phyloP scores from a whole-genome alignment of 1,140 invertebrate genomes.

The Zaprionus ghesquierei region DNA sequence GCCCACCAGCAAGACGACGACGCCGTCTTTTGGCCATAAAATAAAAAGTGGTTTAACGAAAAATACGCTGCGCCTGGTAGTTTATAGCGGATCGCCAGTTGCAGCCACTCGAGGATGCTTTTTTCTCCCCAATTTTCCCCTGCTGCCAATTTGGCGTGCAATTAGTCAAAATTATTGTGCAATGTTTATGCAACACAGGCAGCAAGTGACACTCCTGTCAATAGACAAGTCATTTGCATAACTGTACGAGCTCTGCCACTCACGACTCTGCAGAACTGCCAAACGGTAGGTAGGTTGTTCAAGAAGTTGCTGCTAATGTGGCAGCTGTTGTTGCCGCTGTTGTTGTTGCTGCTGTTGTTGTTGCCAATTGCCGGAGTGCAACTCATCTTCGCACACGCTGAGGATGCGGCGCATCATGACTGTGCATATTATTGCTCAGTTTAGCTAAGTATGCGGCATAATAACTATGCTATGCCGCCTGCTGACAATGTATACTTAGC shows the following conservation, averaged over 20 bases:
- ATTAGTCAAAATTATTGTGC: conserved; percentile 80
- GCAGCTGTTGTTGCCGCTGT: background rate
- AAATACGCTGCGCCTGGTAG: conserved; percentile 52
- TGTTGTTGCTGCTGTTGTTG: background rate
- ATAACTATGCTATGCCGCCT: conserved; percentile 48
- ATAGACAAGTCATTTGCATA: conserved; percentile 78
- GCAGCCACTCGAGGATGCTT: background rate
- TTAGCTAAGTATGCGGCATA: conserved; percentile 52
- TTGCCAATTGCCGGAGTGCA: conserved; percentile 53
- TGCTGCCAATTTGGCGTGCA: conserved; percentile 67
- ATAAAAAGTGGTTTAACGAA: conserved; percentile 7
- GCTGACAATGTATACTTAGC: conserved; percentile 24
- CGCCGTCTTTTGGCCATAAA: conserved; percentile 12
- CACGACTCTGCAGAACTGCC: conserved; percentile 51
- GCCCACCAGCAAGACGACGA: conserved; percentile 47
- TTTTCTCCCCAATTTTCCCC: background rate
- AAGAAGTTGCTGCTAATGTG: background rate
- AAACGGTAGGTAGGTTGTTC: conserved; percentile 26
- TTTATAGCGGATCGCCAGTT: conserved; percentile 52
- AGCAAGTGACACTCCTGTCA: conserved; percentile 72
- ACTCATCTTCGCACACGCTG: conserved; percentile 69
- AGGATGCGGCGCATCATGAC: conserved; percentile 56
- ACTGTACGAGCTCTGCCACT: conserved; percentile 51
- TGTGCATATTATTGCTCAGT: conserved; percentile 57
- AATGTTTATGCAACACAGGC: conserved; percentile 74